Conservation (phyloP, 2,797 vertebrate genomes). For the Aeoliscus strigatus region DNA sequence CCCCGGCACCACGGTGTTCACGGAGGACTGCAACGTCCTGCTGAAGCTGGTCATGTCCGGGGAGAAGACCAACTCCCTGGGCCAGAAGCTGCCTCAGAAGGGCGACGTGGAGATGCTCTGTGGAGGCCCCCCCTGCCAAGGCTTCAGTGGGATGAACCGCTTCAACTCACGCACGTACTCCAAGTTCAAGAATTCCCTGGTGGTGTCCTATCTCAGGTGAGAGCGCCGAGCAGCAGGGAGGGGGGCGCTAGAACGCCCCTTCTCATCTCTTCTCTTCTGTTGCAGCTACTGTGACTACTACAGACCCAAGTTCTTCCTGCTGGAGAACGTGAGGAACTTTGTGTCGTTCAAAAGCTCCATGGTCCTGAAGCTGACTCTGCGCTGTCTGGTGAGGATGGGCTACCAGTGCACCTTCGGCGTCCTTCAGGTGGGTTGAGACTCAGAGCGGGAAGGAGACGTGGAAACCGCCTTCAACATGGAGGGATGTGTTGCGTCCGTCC, state of each 20-base stretch:
- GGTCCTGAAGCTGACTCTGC: conserved; percentile 93
- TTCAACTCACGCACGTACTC: conserved; percentile 98
- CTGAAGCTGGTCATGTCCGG: conserved; percentile 96
- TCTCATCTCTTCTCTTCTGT: conserved; percentile 3
- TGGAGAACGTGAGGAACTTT: conserved; percentile 96
- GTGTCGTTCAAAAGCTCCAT: conserved; percentile 96
- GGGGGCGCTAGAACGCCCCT: too few species aligned
- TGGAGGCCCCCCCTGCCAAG: conserved; percentile 93
- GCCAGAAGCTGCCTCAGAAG: conserved; percentile 93
- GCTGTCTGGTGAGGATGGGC: conserved; percentile 95
- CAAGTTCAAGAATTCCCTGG: conserved; percentile 96
- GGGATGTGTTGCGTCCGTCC: too few species aligned
- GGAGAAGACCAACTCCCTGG: conserved; percentile 84
- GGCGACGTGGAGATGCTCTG: conserved; percentile 97
- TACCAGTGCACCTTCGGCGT: conserved; percentile 98
- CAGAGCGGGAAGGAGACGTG: too few species aligned
- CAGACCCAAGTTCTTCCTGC: conserved; percentile 90
- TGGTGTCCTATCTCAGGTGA: conserved; percentile 97
- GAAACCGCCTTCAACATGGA: too few species aligned
- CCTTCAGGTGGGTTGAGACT: conserved; percentile 81
- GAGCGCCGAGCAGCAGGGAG: conserved; percentile 6
- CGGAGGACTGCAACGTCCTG: conserved; percentile 92
- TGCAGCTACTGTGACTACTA: conserved; percentile 97
- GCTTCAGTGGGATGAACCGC: conserved; percentile 98
- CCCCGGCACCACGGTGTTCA: conserved; percentile 89